Percentiles rank a stretch among this genome's conserved stretches.
Conservation (phyloP, 2,888 invertebrate species). For the Octodonta nipae region DNA sequence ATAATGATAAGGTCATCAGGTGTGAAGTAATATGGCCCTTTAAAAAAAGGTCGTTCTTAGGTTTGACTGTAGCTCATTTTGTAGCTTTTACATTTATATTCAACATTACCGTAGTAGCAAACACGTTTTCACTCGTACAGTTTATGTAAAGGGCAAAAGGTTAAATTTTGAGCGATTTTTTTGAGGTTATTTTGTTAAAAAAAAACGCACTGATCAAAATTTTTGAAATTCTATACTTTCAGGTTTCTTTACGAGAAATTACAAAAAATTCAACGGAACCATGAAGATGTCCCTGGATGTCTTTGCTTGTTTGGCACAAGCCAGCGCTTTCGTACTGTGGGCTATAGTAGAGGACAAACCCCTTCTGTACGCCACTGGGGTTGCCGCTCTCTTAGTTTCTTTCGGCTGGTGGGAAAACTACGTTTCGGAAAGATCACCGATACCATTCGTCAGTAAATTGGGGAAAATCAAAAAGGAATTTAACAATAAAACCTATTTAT, state of each 20-base stretch:
- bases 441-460: constrained; percentile 31
- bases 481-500: constrained; percentile 47
- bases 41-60: too few species aligned
- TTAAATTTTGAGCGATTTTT: too few species aligned
- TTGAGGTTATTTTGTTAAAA: too few species aligned
- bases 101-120: too few species aligned
- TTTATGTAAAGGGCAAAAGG: too few species aligned
- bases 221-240: constrained; percentile 1
- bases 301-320: constrained; percentile 49
- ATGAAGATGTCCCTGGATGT: constrained; percentile 42
- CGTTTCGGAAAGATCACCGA: constrained; percentile 36
- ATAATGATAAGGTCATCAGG: too few species aligned
- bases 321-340: constrained; percentile 55
- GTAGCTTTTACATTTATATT: too few species aligned
- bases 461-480: constrained; percentile 22
- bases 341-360: constrained; percentile 42
- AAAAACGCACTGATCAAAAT: too few species aligned
- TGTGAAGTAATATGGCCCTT: too few species aligned
- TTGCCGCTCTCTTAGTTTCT: constrained; percentile 51
- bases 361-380: constrained; percentile 47
- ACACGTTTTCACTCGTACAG: too few species aligned
- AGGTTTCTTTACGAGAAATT: constrained; percentile 12
- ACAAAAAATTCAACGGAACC: constrained; percentile 4
- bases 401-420: constrained; percentile 79
- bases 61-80: too few species aligned